A percentile compares a stretch with the other conserved stretches of the same genome.
Conservation (phyloP, 2,113 vertebrate genomes). For the Microtus richardsoni region DNA sequence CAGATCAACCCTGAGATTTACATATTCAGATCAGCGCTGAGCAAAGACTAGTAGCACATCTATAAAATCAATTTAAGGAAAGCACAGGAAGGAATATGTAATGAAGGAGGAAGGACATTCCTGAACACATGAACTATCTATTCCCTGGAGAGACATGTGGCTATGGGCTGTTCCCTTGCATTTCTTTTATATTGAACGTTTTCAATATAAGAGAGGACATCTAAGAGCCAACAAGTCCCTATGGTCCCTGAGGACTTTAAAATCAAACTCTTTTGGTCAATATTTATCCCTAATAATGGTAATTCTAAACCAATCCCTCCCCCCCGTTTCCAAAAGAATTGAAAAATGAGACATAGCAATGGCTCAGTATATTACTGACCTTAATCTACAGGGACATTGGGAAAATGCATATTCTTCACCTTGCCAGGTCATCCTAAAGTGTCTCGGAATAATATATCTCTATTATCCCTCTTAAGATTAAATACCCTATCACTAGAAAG, state of each 20-base stretch:
- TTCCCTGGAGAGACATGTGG: not conserved
- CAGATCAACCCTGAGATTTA: not conserved
- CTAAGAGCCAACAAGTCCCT: not conserved
- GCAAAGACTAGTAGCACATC: not conserved
- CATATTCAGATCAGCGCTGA: conserved; percentile 43
- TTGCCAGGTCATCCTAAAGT: not conserved
- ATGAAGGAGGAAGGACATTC: not conserved
- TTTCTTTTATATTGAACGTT: not conserved
- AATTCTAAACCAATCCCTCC: not conserved
- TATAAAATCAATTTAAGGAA: not conserved
- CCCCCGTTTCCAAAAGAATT: not conserved
- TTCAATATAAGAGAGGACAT: not conserved
- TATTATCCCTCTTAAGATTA: not conserved
- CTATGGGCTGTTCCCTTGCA: accelerated
- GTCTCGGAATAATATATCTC: accelerated
- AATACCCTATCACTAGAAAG: not conserved
- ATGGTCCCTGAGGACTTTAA: not conserved
- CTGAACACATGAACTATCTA: not conserved
- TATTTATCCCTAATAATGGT: not conserved
- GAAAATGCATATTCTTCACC: not conserved
- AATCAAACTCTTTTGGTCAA: not conserved
- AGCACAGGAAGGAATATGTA: not conserved
- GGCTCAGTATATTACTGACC: not conserved
- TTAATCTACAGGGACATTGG: not conserved
- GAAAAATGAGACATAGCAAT: not conserved